phyloP scores from a whole-genome alignment of 2,888 invertebrate species.

The Metallyticus violacea region DNA sequence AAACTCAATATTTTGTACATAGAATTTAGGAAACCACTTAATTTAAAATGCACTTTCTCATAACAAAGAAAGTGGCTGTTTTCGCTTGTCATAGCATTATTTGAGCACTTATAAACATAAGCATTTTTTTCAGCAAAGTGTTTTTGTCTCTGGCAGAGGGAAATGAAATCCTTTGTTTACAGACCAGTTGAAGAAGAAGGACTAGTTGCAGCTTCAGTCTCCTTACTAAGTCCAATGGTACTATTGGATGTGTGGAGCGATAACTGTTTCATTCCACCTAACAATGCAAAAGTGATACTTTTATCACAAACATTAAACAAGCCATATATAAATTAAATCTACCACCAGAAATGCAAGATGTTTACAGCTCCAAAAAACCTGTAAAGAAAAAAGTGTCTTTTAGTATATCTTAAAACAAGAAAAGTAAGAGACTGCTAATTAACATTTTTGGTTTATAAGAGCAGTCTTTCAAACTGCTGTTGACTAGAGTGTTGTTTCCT shows the following conservation, averaged over 20 bases:
- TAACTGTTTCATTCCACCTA: constrained; percentile 10
- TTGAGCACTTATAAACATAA: neutral
- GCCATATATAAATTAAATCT: neutral
- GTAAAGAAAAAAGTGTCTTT: neutral
- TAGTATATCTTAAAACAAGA: neutral
- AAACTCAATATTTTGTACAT: too few relatives aligned
- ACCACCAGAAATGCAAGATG: neutral
- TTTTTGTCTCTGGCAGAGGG: neutral
- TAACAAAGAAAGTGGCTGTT: neutral
- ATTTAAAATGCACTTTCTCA: neutral
- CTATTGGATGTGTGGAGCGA: constrained; percentile 25
- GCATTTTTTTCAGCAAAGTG: neutral
- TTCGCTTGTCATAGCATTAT: neutral
- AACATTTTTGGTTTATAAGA: neutral
- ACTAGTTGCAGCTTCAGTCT: neutral
- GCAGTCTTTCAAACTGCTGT: too few relatives aligned
- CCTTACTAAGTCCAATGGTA: constrained; percentile 20
- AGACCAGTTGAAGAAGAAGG: constrained; percentile 9
- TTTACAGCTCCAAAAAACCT: neutral
- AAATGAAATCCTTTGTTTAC: neutral
- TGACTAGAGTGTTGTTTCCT: too few relatives aligned
- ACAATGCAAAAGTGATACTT: neutral
- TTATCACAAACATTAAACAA: neutral
- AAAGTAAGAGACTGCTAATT: neutral
- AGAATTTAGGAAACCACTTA: too few relatives aligned